These are phyloP conservation scores for Athalia cordata DNA, from an alignment of 2,888 invertebrate genomes.

Conservation along the genomic window DNA sequence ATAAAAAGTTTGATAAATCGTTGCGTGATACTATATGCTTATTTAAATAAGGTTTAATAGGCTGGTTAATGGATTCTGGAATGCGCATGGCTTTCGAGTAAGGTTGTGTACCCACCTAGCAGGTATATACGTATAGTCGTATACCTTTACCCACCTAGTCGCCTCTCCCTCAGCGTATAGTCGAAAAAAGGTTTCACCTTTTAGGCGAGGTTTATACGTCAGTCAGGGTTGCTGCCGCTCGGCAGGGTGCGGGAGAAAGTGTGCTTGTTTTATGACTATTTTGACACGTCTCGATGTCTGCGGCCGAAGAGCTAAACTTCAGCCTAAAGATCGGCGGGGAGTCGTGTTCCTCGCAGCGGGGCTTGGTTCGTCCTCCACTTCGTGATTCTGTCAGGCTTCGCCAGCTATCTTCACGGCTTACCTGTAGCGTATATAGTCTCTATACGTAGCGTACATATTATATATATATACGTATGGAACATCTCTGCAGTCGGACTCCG, in stretches of 20 bases:
- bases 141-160: neutral
- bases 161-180: neutral
- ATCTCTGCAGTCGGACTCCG: too few species aligned
- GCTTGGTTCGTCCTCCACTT: constrained; percentile 45
- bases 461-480: too few species aligned
- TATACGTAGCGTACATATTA: neutral
- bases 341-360: constrained; percentile 66
- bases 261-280: constrained; percentile 64
- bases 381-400: constrained; percentile 40
- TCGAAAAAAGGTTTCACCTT: constrained; percentile 23
- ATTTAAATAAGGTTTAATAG: constrained; percentile 43
- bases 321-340: constrained; percentile 67
- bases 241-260: constrained; percentile 50
- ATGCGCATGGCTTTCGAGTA: constrained; percentile 29
- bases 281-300: constrained; percentile 70
- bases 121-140: constrained; percentile 12
- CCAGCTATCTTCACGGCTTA: constrained; percentile 8
- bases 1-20: constrained; percentile 38
- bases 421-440: constrained; percentile 1
- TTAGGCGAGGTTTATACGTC: constrained; percentile 38
- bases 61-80: constrained; percentile 42
- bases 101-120: neutral
- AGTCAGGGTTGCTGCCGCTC: constrained; percentile 51
- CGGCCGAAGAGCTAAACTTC: constrained; percentile 62
- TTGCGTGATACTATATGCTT: constrained; percentile 29